These are phyloP conservation scores for Dromiciops gliroides DNA, from an alignment of 2,113 vertebrate species.

Conservation along the genomic window DNA sequence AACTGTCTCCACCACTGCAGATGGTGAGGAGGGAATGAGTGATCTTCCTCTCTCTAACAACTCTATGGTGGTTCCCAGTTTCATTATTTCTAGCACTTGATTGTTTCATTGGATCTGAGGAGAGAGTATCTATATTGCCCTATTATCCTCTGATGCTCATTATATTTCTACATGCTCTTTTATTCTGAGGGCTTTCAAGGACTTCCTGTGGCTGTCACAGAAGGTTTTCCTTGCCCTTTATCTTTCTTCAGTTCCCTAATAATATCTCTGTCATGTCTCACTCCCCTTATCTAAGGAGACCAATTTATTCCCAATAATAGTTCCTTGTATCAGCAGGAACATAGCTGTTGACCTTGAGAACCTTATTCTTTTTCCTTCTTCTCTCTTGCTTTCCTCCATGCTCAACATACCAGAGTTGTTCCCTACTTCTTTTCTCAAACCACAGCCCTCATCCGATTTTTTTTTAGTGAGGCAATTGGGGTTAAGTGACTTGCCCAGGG, in stretches of 20 bases:
- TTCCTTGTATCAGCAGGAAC: background rate
- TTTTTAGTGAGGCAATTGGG: too few species aligned
- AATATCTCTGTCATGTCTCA: conserved; percentile 9
- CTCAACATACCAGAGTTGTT: background rate
- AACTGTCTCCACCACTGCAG: background rate
- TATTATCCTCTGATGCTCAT: conserved; percentile 23
- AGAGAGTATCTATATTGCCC: background rate
- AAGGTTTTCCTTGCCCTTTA: background rate
- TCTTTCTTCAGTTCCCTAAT: background rate
- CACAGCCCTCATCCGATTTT: background rate
- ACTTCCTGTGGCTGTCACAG: background rate
- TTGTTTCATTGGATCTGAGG: conserved; percentile 21
- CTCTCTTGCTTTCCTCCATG: background rate
- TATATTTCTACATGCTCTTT: background rate
- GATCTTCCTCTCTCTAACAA: conserved; percentile 17
- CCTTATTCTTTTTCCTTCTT: background rate
- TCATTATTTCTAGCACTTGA: background rate
- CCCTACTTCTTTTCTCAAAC: background rate
- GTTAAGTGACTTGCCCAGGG: too few species aligned
- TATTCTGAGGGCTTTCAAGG: conserved; percentile 16
- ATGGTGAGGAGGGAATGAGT: background rate
- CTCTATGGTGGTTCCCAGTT: background rate
- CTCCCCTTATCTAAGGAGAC: background rate
- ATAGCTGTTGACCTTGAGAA: background rate
- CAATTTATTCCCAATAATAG: background rate